Conservation (phyloP, 2,797 vertebrate genomes). For the Enteromius trimaculatus region DNA sequence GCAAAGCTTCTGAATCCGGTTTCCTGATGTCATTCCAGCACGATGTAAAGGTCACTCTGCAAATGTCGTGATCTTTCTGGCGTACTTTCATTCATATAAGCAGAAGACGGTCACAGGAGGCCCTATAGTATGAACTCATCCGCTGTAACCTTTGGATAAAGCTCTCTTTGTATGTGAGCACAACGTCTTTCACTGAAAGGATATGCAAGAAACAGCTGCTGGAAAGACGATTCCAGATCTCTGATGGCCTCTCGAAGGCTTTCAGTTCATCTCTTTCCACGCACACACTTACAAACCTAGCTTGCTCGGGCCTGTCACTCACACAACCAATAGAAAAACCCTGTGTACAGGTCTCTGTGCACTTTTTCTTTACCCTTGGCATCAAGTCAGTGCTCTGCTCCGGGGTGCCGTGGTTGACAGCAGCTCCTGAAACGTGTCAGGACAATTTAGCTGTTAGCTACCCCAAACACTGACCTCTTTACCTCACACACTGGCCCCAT, state of each 20-base stretch:
- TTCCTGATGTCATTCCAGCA: constrained; percentile 56
- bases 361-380: constrained; percentile 20
- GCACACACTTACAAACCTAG: constrained; percentile 21
- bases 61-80: constrained; percentile 57
- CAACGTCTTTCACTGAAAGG: constrained; percentile 30
- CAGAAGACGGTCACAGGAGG: constrained; percentile 24
- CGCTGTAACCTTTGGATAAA: constrained; percentile 40
- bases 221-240: constrained; percentile 30
- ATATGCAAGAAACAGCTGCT: constrained; percentile 40
- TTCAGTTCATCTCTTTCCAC: constrained; percentile 3
- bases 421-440: constrained; percentile 50
- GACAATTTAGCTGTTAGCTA: constrained; percentile 15
- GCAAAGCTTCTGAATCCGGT: constrained; percentile 10
- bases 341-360: neutral
- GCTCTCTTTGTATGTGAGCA: constrained; percentile 46
- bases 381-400: constrained; percentile 19
- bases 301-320: constrained; percentile 24
- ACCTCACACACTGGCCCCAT: constrained; percentile 40
- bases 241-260: constrained; percentile 1
- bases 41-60: constrained; percentile 50
- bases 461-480: constrained; percentile 36
- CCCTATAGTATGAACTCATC: constrained; percentile 33
- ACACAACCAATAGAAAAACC: constrained; percentile 43
- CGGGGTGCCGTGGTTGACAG: constrained; percentile 34
- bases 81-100: neutral